These are phyloP conservation scores for Tetragonisca angustula DNA, from an alignment of 2,888 invertebrate species.

Conservation along the genomic window DNA sequence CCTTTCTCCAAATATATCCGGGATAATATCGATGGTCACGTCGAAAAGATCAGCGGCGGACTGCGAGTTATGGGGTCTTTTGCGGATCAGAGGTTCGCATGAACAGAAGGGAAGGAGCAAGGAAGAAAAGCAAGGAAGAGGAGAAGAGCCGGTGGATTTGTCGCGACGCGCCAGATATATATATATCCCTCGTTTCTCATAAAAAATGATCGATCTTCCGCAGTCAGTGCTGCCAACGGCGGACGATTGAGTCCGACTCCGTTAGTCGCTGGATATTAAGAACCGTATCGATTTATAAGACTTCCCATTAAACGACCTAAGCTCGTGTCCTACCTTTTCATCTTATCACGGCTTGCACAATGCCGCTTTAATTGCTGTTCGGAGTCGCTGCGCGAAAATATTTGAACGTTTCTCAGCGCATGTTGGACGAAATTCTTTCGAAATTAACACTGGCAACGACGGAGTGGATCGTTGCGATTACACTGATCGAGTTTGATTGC, in stretches of 20 bases:
- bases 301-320: slow-evolving; percentile 52
- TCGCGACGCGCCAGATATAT: slow-evolving; percentile 51
- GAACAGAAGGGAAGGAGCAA: slow-evolving; percentile 40
- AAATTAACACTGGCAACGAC: too few relatives aligned
- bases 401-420: not conserved
- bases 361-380: not conserved
- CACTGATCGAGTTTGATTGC: too few relatives aligned
- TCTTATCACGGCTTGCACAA: not conserved
- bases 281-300: slow-evolving; percentile 64
- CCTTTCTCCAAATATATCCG: slow-evolving; percentile 56
- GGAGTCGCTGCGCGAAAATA: not conserved
- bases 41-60: slow-evolving; percentile 48
- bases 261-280: slow-evolving; percentile 61
- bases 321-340: slow-evolving; percentile 27
- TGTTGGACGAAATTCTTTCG: too few relatives aligned
- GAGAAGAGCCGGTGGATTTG: slow-evolving; percentile 55
- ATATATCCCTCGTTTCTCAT: slow-evolving; percentile 67
- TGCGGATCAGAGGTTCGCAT: slow-evolving; percentile 52
- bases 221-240: slow-evolving; percentile 37
- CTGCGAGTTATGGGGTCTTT: slow-evolving; percentile 57
- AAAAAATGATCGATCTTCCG: slow-evolving; percentile 76
- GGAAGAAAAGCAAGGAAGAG: slow-evolving; percentile 31
- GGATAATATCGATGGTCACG: slow-evolving; percentile 58
- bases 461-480: too few relatives aligned
- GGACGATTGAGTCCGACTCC: slow-evolving; percentile 61